Evolutionary conservation across 37 sponge, comb jelly and placozoan species (phyloP), one percentile per base, ranked within the genome.

Genomic region (Eunapius fragilis): DNA sequence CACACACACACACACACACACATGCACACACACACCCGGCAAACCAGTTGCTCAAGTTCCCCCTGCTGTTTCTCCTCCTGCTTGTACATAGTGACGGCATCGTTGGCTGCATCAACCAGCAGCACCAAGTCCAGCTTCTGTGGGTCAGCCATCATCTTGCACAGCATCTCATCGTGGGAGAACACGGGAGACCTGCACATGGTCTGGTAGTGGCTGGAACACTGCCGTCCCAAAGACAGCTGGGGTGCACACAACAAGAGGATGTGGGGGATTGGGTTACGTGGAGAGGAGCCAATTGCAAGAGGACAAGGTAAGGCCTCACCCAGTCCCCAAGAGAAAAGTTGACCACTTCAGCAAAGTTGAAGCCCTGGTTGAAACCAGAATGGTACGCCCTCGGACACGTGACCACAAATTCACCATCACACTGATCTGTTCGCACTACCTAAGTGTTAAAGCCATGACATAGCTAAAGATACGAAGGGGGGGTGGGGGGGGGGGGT

Each of bases 311-410:
- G 28, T 58, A 48, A 31, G 7, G 22, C 80, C 84, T 80, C 48
- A 96, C 98, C 99, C 99, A 98, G 89, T 98, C 99, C 68, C 94
- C 87, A 4, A 97, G 87, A 24, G 94, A 89, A 72, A 97, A 98
- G 84, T 98, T 98, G 79, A 97, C 98, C 37, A 97, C 99, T 72
- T 98, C 98, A 30, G 96, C 98, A 87, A 95, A 95, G 88, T 98
- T 98, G 90, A 97, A 98, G 27, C 99, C 99, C 67, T 97, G 98
- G 79, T 98, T 98, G 87, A 97, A 98, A 11, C 99, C 99, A 38
- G 99, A 96, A 77, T 98, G 99, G 76, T 98, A 98, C 5, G 99
- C 99, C 27, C 99, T 75, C 0, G 99, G 99, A 74, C 93, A 97
- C 34, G 99, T 98, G 27, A 98, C 90, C 28, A 98, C 92, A 86